These are phyloP conservation scores for Cantharis rustica DNA, from an alignment of 2,888 invertebrate species.

Conservation along the genomic window DNA sequence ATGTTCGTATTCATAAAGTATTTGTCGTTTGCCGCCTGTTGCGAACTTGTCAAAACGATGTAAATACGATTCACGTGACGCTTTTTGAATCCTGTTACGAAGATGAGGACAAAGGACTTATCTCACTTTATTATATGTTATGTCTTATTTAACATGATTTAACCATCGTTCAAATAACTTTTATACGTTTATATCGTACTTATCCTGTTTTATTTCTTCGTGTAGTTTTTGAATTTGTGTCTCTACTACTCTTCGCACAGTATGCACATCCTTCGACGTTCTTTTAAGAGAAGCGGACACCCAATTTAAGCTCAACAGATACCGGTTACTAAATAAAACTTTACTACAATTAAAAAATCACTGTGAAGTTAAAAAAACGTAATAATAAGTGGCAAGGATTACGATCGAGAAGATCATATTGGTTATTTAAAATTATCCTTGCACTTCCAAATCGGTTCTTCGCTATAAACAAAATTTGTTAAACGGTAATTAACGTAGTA, in stretches of 20 bases:
- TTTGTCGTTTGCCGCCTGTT: constrained; percentile 37
- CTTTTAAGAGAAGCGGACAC: not conserved
- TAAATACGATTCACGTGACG: constrained; percentile 31
- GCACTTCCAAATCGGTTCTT: too few relatives aligned
- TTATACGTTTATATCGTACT: not conserved
- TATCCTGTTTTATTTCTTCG: not conserved
- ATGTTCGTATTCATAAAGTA: constrained; percentile 31
- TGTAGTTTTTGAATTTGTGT: not conserved
- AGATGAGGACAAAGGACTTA: constrained; percentile 22
- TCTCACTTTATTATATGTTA: constrained; percentile 23
- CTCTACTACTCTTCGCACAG: not conserved
- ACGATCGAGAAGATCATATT: too few relatives aligned
- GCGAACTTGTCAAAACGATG: constrained; percentile 38
- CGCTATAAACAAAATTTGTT: too few relatives aligned
- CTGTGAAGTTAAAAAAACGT: too few relatives aligned
- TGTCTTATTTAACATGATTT: constrained; percentile 25
- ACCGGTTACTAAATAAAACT: too few relatives aligned
- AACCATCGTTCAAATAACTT: constrained; percentile 6
- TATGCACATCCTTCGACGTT: not conserved
- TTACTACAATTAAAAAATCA: too few relatives aligned
- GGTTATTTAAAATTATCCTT: too few relatives aligned
- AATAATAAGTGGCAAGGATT: too few relatives aligned
- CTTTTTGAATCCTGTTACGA: constrained; percentile 19
- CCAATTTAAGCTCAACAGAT: not conserved
- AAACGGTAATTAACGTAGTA: not conserved